Base-by-base conservation (phyloP, 2,113 vertebrate species). In the Phainopepla nitens region DNA sequence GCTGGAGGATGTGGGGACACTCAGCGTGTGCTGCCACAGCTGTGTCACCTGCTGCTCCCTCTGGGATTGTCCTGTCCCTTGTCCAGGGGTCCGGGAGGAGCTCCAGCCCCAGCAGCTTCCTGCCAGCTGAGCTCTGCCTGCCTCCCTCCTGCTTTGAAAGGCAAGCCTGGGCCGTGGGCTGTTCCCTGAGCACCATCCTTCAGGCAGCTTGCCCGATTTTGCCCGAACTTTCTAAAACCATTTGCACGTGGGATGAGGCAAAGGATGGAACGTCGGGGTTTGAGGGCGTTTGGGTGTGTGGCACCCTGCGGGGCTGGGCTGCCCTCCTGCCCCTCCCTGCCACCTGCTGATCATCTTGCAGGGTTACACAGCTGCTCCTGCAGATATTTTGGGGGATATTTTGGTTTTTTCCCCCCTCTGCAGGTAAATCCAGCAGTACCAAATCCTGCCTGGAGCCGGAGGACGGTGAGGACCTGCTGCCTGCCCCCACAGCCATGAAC, bases 21-120 rank as follows among this genome's bases (percentile, higher is more conserved):
- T 0, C 14, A 11, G 56, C 0, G 0, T 0, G 10, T n/a, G 27
- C 35, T 33, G 28, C 45, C 12, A 0, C 0, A 2, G 29, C 31
- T 9, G 20, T 41, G 54, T 29, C 35, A 2, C 60, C 77, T 1
- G 5, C 1, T 22, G 64, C 70, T 58, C 24, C 15, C 3, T 19
- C n/a, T 12, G 88, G 18, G 47, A 3, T 16, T 11, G 42, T 39
- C 57, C 76, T 54, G 24, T 29, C 62, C 68, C 47, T 25, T 29
- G 8, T 19, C 57, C 8, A 0, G 15, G 33, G n/a, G 53, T 27
- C 64, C 0, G 0, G 1, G 39, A 69, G 56, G 0, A 9, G 56
- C 65, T 65, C 12, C 58, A 21, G 54, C 20, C 53, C 27, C 5
- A 14, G 44, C 61, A n/a, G 51, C 3, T 29, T 15, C 22, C 54